Base-by-base conservation (phyloP, 2,797 vertebrate species). In the Gorsachius magnificus region DNA sequence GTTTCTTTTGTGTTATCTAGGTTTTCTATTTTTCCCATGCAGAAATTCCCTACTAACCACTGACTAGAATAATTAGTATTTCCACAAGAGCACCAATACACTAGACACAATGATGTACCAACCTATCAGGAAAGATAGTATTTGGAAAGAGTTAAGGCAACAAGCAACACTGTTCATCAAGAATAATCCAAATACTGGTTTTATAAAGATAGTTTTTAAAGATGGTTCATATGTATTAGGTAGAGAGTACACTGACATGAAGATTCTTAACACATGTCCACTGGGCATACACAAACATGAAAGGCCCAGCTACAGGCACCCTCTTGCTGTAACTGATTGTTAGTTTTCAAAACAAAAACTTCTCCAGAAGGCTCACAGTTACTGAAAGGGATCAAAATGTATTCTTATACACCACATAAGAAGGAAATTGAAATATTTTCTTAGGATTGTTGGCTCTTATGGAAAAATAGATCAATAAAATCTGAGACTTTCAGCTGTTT, bases 161-260 rank as follows among this genome's bases (percentile, higher is more conserved):
- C 8, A 63, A 75, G 16, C 6, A 60, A 74, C 0, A 0, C 7
- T 45, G 7, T 4, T 69, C n/a, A 69, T 35, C 20, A 31, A 36
- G 45, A 41, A n/a, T 13, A 65, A n/a, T 13, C 43, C 19, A 54
- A 46, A 50, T 15, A 72, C 8, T n/a, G 7, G 1, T n/a, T 93
- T 54, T 38, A 54, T 9, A 26, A 64, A 63, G 18, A 10, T 8
- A 29, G 54, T 75, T 87, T 75, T n/a, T 3, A 68, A 60, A 50
- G 5, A 17, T 7, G 9, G 9, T 45, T 69, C 16, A 3, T 63
- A 31, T 35, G 5, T 26, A 5, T 19, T 33, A 22, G 41, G 41
- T 43, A 43, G 1, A 66, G 86, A 45, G 14, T 25, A 71, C 8
- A 6, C 7, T 45, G 9, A 10, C 6, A 31, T 33, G 21, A 76